phyloP scores from a whole-genome alignment of 2,888 invertebrate genomes.

The Euproctis similis region DNA sequence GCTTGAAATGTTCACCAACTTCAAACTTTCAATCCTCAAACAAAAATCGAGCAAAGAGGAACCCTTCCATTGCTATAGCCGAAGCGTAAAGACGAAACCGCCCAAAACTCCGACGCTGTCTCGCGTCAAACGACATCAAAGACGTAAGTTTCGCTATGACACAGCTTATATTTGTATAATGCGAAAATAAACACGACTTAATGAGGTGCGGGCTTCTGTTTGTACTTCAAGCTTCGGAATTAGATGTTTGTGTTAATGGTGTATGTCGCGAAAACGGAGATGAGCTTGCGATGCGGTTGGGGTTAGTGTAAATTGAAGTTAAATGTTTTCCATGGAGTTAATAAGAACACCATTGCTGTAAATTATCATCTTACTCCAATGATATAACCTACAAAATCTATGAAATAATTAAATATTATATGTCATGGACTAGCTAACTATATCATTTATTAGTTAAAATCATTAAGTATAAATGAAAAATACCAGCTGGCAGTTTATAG shows the following conservation, averaged over 20 bases:
- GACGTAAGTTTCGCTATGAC: slow-evolving; percentile 51
- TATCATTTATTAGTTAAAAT: too few species aligned
- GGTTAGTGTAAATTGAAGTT: slow-evolving; percentile 19
- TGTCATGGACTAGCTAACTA: too few species aligned
- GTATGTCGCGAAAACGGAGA: slow-evolving; percentile 29
- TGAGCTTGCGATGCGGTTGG: slow-evolving; percentile 16
- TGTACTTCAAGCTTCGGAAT: slow-evolving; percentile 41
- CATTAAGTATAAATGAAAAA: too few species aligned
- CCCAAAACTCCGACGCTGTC: slow-evolving; percentile 74
- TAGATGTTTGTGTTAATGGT: slow-evolving; percentile 47
- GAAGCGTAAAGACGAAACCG: slow-evolving; percentile 69
- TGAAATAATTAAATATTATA: too few species aligned
- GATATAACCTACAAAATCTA: too few species aligned
- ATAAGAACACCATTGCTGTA: too few species aligned
- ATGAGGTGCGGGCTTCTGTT: slow-evolving; percentile 48
- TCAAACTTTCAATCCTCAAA: slow-evolving; percentile 72
- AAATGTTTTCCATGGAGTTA: too few species aligned
- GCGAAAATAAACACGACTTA: slow-evolving; percentile 53
- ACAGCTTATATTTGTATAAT: slow-evolving; percentile 31
- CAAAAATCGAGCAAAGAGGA: slow-evolving; percentile 61
- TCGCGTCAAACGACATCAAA: slow-evolving; percentile 67
- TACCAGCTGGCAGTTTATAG: too few species aligned
- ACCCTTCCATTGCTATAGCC: slow-evolving; percentile 62
- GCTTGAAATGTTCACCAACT: slow-evolving; percentile 71
- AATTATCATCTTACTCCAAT: too few species aligned